These are phyloP conservation scores for Nebria salina DNA, from an alignment of 2,888 invertebrate genomes.

Conservation along the genomic window DNA sequence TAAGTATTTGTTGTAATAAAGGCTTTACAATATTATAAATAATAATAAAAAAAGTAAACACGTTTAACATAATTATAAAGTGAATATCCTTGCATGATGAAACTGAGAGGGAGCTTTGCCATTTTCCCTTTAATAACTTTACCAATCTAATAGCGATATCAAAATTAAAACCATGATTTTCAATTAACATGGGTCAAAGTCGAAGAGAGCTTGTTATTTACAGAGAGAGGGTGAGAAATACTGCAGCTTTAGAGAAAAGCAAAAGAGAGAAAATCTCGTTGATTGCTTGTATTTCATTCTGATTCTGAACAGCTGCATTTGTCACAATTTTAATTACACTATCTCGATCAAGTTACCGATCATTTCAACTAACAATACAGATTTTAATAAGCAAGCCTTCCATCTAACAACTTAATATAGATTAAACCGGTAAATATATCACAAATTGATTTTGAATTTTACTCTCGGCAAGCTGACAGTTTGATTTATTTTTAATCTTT, in stretches of 20 bases:
- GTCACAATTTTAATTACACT: constrained; percentile 45
- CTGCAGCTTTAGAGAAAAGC: not conserved
- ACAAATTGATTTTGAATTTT: not conserved
- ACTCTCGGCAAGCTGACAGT: not conserved
- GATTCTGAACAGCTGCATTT: constrained; percentile 28
- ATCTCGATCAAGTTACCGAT: constrained; percentile 38
- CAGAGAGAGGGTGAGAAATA: constrained; percentile 1
- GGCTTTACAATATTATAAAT: not conserved
- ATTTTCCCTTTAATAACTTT: constrained; percentile 27
- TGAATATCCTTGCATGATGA: not conserved
- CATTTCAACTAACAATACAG: constrained; percentile 10
- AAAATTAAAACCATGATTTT: constrained; percentile 39
- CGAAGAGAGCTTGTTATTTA: constrained; percentile 1
- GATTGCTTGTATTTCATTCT: not conserved
- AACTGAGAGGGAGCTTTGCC: constrained; percentile 4
- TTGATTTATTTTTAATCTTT: not conserved
- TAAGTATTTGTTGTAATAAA: not conserved
- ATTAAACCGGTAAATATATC: not conserved
- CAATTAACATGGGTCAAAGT: constrained; percentile 24
- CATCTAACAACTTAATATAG: not conserved
- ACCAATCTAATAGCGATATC: constrained; percentile 28
- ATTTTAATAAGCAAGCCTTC: not conserved
- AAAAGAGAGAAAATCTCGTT: not conserved
- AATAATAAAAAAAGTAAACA: not conserved
- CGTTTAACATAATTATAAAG: not conserved